phyloP scores from a whole-genome alignment of 2,888 invertebrate genomes.

The Cosmorhoe ocellata region DNA sequence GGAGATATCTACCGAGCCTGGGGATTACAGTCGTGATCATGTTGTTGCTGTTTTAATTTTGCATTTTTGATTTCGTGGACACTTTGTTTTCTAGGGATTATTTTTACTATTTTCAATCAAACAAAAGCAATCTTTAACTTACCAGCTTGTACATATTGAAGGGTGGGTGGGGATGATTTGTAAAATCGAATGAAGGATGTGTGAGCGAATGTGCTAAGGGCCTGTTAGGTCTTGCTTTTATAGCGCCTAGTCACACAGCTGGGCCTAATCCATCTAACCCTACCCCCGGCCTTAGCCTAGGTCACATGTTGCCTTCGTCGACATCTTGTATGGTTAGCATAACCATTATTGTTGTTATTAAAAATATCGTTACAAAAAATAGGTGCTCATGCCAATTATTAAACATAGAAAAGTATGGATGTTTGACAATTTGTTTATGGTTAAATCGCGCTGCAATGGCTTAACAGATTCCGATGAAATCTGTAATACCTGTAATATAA shows the following conservation, averaged over 20 bases:
- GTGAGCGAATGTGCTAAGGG: conserved; percentile 72
- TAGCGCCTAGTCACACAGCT: conserved; percentile 67
- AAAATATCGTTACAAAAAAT: neutral
- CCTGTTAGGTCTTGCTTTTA: conserved; percentile 62
- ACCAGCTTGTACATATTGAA: conserved; percentile 84
- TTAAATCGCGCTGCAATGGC: no score
- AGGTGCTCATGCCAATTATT: no score
- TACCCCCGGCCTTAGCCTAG: conserved; percentile 69
- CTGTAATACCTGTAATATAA: no score
- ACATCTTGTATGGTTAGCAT: conserved; percentile 53
- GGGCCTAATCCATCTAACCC: conserved; percentile 72
- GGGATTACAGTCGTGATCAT: no score
- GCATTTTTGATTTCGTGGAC: no score
- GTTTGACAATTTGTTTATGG: no score
- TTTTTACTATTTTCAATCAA: no score
- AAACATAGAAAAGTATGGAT: no score
- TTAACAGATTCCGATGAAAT: no score
- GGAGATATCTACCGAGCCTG: no score
- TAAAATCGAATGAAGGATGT: conserved; percentile 57
- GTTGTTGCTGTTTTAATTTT: no score
- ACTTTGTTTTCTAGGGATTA: no score
- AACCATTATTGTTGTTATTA: conserved; percentile 25
- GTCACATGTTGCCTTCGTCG: conserved; percentile 61
- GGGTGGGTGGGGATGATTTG: conserved; percentile 47
- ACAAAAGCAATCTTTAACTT: conserved; percentile 48